Evolutionary conservation across 1,140 invertebrate genomes (phyloP).

Genomic region (Vanessa tameamea): DNA sequence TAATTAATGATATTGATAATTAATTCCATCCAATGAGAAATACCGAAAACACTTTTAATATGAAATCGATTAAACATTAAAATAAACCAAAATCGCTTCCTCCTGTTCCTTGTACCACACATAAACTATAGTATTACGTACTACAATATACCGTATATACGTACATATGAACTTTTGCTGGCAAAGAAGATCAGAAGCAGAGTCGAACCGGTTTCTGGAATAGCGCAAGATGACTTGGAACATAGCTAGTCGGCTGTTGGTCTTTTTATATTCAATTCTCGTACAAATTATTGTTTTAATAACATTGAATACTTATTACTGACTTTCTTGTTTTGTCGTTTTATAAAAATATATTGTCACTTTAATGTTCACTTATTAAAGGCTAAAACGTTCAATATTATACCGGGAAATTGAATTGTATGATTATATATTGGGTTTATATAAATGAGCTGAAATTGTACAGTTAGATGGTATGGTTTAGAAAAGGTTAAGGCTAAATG

Average conservation of each 20-base stretch:
- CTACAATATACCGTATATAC: conserved; percentile 48
- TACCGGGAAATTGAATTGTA: no score
- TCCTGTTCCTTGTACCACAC: conserved; percentile 36
- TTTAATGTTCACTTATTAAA: no score
- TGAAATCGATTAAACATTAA: no score
- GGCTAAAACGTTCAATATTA: no score
- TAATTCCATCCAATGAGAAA: no score
- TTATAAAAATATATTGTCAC: not conserved
- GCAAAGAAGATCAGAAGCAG: conserved; percentile 65
- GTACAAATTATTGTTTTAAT: conserved; percentile 27
- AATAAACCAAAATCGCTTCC: not conserved
- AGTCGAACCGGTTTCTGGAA: conserved; percentile 56
- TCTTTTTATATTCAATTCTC: conserved; percentile 35
- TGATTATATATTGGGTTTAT: no score
- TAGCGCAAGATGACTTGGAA: conserved; percentile 56
- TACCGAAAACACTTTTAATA: no score
- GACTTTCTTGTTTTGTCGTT: not conserved
- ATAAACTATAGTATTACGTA: conserved; percentile 53
- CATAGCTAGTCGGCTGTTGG: conserved; percentile 41
- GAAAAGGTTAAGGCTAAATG: no score
- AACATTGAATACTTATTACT: not conserved
- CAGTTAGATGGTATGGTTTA: no score
- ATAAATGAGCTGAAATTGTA: no score
- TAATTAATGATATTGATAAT: no score
- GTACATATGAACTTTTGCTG: conserved; percentile 70